Base-by-base conservation (phyloP, 2,888 invertebrate species). In the Heteromyza rotundicornis region DNA sequence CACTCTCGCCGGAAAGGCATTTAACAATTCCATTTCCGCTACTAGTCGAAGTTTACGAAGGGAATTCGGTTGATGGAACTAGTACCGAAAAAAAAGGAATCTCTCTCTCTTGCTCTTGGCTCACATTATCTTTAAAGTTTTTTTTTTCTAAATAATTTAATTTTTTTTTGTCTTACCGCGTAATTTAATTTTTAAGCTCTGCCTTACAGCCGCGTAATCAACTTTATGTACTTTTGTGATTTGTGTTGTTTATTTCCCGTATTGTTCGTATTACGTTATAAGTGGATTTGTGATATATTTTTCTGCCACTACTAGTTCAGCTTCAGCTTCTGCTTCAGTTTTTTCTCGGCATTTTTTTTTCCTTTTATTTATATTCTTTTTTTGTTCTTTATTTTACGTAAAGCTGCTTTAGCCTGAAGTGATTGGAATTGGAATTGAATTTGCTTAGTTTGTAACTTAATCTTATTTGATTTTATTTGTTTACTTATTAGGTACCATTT, bases 181-280 rank as follows among this genome's bases (percentile, higher is more conserved):
- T 8, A 47, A 47, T 47, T 47, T 47, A 47, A 47, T 47, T 47
- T n/a, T 47, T 47, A 47, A 47, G 20, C 20, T 14, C 19, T 47
- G 5, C 20, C 20, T 14, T 20, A 8, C 47, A 3, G 20, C 20
- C 19, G n/a, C n/a, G 47, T 20, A 47, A 47, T 19, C 17, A 20
- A 5, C 17, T 47, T 20, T 47, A 47, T 47, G 17, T 47, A 47
- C 20, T 20, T 47, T 19, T 19, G 5, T 5, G 8, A 17, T 47
- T 47, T 2, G 19, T 7, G 47, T 20, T 3, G 47, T 20, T 47
- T 20, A 20, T 14, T 19, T 47, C 20, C 20, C 47, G 47, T 2
- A 3, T 47, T 47, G 47, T 47, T 47, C 2, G 47, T 20, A 47
- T 47, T 47, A 47, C 19, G 2, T 47, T 47, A 19, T 47, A 47